Base-by-base conservation (phyloP, 2,113 vertebrate species). In the Cottus gobio region DNA sequence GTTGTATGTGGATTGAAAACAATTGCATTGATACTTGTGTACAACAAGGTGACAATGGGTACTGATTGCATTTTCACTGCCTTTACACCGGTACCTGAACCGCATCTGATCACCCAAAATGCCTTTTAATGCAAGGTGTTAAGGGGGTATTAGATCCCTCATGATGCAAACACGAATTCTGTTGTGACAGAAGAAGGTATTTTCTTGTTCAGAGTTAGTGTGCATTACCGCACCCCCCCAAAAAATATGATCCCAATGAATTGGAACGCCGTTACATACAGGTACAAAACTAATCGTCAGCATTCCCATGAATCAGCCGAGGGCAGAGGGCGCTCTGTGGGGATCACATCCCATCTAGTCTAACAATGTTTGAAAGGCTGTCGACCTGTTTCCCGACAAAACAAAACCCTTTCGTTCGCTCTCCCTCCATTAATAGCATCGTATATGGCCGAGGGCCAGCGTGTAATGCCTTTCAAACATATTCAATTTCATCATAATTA, bases 401-500 rank as follows among this genome's bases (percentile, higher is more conserved):
- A 82, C 70, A 81, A 88, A 87, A 71, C 79, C 77, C 77, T 66
- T 82, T 81, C 77, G 60, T 82, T 75, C 10, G 16, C 80, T 67
- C 69, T 85, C 61, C 68, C 66, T 82, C 79, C 85, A 82, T 89
- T 89, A 87, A 91, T 81, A 71, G 71, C 73, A 71, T 90, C 84
- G 86, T 87, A 88, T 70, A 72, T 82, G 82, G 80, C 79, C 87
- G 87, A n/a, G 2, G 88, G 86, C 75, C 87, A 22, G 86, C 24
- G 26, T 80, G 78, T 73, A 71, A 83, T 87, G 82, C 83, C 85
- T 85, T 71, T 56, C 58, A 86, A 91, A 93, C 88, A 92, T 89
- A 87, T 93, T 90, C 80, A 89, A 83, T 91, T 87, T 89, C 60
- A 85, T 88, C 66, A 85, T 94, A 90, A 95, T 94, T 94, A 93